Conservation (phyloP, 2,113 vertebrate genomes). For the Oenanthe oenanthe region DNA sequence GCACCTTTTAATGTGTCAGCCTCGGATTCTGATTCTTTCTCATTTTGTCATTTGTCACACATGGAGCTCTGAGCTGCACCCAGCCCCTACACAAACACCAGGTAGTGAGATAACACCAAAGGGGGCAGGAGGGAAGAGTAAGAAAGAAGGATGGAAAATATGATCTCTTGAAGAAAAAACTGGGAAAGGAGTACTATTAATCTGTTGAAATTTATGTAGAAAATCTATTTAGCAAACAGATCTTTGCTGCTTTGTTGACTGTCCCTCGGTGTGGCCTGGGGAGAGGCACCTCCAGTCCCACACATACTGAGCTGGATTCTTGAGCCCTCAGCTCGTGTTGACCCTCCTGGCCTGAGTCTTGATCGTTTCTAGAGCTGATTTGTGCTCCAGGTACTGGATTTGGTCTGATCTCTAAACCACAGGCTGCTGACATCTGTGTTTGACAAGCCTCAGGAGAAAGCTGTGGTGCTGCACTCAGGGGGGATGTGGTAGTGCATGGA, state of each 20-base stretch:
- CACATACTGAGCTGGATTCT: background rate
- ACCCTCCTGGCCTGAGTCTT: background rate
- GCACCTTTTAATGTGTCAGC: background rate
- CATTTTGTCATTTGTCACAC: fast-evolving
- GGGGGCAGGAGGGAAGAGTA: background rate
- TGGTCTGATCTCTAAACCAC: background rate
- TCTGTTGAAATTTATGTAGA: background rate
- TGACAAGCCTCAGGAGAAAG: background rate
- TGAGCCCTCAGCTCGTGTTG: background rate
- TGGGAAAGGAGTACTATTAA: background rate
- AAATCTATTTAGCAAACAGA: background rate
- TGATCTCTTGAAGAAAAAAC: background rate
- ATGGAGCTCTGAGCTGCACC: background rate
- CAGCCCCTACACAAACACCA: background rate
- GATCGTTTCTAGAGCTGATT: fast-evolving
- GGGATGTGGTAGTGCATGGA: too few relatives aligned
- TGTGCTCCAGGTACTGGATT: background rate
- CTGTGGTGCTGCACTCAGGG: fast-evolving
- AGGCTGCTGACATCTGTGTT: fast-evolving
- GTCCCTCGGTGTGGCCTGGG: background rate
- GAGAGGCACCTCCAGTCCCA: background rate
- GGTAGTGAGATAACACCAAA: background rate
- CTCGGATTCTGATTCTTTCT: background rate
- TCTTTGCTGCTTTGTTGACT: background rate
- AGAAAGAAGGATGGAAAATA: background rate